Evolutionary conservation across 2,888 invertebrate genomes (phyloP).

Genomic region (Alitta virens): DNA sequence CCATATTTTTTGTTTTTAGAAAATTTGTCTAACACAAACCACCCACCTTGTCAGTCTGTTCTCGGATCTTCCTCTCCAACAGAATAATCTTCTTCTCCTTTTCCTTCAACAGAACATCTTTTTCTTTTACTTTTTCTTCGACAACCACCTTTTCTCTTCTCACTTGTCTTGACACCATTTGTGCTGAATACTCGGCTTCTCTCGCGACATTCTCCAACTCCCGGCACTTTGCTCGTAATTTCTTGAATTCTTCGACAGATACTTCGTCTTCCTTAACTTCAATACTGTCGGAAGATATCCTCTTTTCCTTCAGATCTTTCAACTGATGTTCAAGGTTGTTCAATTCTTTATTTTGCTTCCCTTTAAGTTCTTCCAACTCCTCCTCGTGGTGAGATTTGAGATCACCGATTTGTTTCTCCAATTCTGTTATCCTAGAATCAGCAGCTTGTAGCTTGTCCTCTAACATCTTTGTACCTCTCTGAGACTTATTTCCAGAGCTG

Average conservation of each 20-base stretch:
- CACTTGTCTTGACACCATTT: slow-evolving; percentile 16
- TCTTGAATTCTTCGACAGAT: slow-evolving; percentile 5
- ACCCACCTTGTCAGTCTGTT: too few relatives aligned
- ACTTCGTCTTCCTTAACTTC: slow-evolving; percentile 18
- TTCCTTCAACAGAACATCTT: slow-evolving; percentile 8
- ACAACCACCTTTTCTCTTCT: slow-evolving; percentile 13
- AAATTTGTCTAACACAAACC: too few relatives aligned
- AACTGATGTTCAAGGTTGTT: slow-evolving; percentile 12
- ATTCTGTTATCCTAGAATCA: not conserved
- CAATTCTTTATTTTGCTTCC: slow-evolving; percentile 2
- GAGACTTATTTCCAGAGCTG: not conserved
- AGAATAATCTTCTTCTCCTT: not conserved
- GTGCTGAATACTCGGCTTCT: slow-evolving; percentile 16
- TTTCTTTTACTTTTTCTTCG: slow-evolving; percentile 14
- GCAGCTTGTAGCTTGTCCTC: not conserved
- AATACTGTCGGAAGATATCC: slow-evolving; percentile 31
- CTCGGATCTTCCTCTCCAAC: not conserved
- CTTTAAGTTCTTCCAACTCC: not conserved
- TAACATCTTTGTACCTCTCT: not conserved
- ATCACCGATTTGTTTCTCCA: not conserved
- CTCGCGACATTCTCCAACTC: slow-evolving; percentile 15
- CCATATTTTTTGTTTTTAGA: not conserved
- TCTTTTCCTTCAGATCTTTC: too few relatives aligned
- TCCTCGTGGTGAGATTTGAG: not conserved
- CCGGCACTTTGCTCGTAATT: slow-evolving; percentile 13